Evolutionary conservation across 2,797 vertebrate genomes (phyloP).

Genomic region (Intellagama lesueurii): DNA sequence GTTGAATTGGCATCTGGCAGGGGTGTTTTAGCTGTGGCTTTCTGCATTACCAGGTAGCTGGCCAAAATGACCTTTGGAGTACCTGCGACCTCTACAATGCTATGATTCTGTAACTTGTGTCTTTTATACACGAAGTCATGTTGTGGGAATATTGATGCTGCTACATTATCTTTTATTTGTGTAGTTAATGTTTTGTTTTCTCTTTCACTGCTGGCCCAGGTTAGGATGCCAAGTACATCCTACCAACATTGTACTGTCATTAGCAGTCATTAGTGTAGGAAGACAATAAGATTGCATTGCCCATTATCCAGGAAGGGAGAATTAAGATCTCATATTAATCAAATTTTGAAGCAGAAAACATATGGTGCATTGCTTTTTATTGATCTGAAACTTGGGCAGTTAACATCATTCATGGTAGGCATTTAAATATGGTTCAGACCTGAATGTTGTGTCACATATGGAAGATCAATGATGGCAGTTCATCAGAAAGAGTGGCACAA

Average conservation of each 20-base stretch:
- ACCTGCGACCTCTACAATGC: too few species aligned
- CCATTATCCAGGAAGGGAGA: neutral
- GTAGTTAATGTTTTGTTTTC: neutral
- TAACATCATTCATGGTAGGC: neutral
- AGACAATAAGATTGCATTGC: neutral
- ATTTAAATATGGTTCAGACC: neutral
- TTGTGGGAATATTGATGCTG: neutral
- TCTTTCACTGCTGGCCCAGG: neutral
- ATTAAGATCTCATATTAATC: neutral
- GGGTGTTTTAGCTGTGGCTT: too few species aligned
- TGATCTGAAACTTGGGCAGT: neutral
- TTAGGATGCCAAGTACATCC: neutral
- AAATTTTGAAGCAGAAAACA: neutral
- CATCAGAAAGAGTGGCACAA: neutral
- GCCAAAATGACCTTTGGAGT: too few species aligned
- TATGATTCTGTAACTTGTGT: neutral
- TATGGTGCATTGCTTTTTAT: neutral
- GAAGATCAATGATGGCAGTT: neutral
- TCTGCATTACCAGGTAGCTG: too few species aligned
- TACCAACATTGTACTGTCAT: neutral
- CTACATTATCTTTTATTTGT: neutral
- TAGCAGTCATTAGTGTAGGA: neutral
- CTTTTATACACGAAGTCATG: neutral
- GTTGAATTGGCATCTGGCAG: too few species aligned
- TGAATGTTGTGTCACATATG: neutral